Conservation (phyloP, 2,797 vertebrate genomes). For the Cossypha polioptera region DNA sequence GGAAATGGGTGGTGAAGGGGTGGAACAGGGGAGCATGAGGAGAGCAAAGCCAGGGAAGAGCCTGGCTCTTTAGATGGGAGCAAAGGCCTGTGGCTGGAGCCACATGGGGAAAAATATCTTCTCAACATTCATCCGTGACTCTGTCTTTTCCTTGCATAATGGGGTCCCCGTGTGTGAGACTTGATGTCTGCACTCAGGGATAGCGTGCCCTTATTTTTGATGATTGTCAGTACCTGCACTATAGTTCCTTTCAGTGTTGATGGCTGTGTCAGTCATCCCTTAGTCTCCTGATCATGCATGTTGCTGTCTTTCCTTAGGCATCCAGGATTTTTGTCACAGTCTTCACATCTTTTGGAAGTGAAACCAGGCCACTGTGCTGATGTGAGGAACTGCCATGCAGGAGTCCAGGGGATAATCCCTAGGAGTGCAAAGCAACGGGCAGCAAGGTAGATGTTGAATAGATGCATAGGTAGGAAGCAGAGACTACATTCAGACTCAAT, state of each 20-base stretch:
- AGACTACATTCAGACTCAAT: background rate
- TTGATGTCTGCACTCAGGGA: accelerated
- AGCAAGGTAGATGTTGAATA: background rate
- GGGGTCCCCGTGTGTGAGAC: accelerated
- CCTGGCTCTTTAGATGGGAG: background rate
- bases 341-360: background rate
- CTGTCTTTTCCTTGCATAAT: background rate
- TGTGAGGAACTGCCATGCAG: background rate
- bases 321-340: background rate
- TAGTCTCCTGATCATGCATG: accelerated
- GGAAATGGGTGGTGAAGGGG: background rate
- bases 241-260: background rate
- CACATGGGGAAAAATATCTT: background rate
- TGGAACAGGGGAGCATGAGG: background rate
- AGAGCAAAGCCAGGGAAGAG: background rate
- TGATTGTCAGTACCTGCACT: background rate
- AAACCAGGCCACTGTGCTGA: background rate
- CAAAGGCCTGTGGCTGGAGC: background rate
- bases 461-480: background rate
- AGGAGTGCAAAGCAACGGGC: background rate
- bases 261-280: accelerated
- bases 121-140: background rate
- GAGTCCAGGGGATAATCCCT: background rate
- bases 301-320: accelerated
- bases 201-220: accelerated